A percentile compares a stretch with the other conserved stretches of the same genome.
phyloP scores from a whole-genome alignment of 1,140 invertebrate species.

The Hycleus cichorii region DNA sequence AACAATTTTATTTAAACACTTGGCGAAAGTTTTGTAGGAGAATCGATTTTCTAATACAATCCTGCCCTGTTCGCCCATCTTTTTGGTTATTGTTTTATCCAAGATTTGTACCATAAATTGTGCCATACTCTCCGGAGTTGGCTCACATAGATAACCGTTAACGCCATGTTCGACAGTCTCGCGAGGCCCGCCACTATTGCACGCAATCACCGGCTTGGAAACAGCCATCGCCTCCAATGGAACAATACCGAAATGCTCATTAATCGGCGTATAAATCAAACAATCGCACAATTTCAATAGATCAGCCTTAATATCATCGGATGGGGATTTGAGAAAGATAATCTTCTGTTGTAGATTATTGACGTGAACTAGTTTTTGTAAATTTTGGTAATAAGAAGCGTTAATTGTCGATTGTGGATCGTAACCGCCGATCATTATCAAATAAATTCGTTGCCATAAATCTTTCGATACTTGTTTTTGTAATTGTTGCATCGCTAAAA shows the following conservation, averaged over 20 bases:
- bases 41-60: conserved; percentile 68
- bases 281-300: conserved; percentile 67
- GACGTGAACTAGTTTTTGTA: conserved; percentile 57
- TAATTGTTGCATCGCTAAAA: conserved; percentile 69
- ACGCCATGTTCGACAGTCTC: conserved; percentile 85
- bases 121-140: conserved; percentile 63
- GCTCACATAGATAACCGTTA: conserved; percentile 83
- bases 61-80: conserved; percentile 63
- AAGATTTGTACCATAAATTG: conserved; percentile 65
- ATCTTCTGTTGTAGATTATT: conserved; percentile 67
- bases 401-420: conserved; percentile 87
- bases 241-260: conserved; percentile 99
- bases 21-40: conserved; percentile 70
- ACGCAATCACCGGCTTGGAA: conserved; percentile 87
- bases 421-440: conserved; percentile 97
- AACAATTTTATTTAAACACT: conserved; percentile 49
- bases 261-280: conserved; percentile 90
- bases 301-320: conserved; percentile 74
- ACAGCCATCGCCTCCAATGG: conserved; percentile 98
- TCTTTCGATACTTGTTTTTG: conserved; percentile 44
- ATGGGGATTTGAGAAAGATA: conserved; percentile 79
- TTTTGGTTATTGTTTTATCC: conserved; percentile 41
- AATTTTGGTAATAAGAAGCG: conserved; percentile 76
- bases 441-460: conserved; percentile 59
- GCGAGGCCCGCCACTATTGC: conserved; percentile 89